phyloP scores from a whole-genome alignment of 2,888 invertebrate species.

The Tetranychus truncatus region DNA sequence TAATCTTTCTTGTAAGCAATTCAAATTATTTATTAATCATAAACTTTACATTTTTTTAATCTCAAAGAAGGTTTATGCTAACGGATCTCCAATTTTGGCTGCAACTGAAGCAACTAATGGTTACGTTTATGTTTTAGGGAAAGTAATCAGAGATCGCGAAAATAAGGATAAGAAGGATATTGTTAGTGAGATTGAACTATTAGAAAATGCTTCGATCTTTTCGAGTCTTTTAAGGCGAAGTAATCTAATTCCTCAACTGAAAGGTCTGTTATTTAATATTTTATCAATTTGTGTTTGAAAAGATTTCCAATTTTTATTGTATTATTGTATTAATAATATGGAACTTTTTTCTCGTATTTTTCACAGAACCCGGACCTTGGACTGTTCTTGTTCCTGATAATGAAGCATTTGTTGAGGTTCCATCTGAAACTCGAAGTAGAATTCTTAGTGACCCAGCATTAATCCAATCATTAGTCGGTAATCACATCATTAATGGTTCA shows the following conservation, averaged over 20 bases:
- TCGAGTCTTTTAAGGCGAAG: background rate
- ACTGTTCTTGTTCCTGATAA: constrained; percentile 19
- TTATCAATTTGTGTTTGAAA: background rate
- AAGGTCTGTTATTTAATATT: background rate
- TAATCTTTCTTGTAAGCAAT: background rate
- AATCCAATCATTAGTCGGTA: constrained; percentile 11
- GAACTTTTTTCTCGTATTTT: background rate
- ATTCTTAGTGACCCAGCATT: background rate
- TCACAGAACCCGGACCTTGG: constrained; percentile 15
- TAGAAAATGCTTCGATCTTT: background rate
- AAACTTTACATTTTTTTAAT: background rate
- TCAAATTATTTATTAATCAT: background rate
- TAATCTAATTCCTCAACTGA: background rate
- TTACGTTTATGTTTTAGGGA: constrained; percentile 30
- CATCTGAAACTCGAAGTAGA: background rate
- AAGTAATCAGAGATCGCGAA: constrained; percentile 24
- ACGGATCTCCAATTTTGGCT: constrained; percentile 18
- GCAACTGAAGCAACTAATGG: constrained; percentile 27
- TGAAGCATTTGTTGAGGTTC: constrained; percentile 11
- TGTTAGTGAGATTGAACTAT: background rate
- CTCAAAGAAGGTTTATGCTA: constrained; percentile 14
- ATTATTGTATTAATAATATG: no score
- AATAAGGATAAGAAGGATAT: background rate
- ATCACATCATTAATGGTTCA: constrained; percentile 5
- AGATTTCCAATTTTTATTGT: background rate